Evolutionary conservation across 2,888 invertebrate species (phyloP).

Genomic region (Azorinus chamasolen): DNA sequence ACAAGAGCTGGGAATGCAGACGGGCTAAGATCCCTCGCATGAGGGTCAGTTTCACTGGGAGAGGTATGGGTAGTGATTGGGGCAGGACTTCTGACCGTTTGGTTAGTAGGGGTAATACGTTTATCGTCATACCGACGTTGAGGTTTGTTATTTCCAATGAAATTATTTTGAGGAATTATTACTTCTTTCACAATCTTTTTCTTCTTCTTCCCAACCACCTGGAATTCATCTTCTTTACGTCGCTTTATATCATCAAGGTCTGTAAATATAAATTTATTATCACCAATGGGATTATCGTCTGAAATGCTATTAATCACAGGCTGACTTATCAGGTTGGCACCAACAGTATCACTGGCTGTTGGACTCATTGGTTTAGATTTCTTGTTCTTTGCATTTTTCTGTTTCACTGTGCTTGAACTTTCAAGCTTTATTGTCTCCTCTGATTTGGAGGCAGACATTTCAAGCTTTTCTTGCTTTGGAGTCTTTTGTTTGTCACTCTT

Average conservation of each 20-base stretch:
- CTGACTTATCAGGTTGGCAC: conserved; percentile 16
- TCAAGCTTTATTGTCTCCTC: conserved; percentile 41
- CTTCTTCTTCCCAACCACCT: conserved; percentile 78
- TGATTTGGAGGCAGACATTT: conserved; percentile 43
- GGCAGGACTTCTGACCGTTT: conserved; percentile 45
- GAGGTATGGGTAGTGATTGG: conserved; percentile 25
- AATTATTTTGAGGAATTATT: conserved; percentile 44
- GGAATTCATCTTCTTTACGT: conserved; percentile 74
- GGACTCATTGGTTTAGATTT: conserved; percentile 61
- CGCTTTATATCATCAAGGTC: conserved; percentile 72
- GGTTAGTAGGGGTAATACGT: conserved; percentile 30
- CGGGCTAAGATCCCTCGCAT: conserved; percentile 79
- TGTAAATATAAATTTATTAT: conserved; percentile 75
- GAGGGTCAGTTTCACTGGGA: conserved; percentile 40
- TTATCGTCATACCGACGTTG: conserved; percentile 53
- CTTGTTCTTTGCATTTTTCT: conserved; percentile 71
- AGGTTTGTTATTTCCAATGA: conserved; percentile 41
- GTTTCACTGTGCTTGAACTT: conserved; percentile 55
- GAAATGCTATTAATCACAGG: conserved; percentile 27
- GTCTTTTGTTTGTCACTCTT: conserved; percentile 23
- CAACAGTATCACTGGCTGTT: conserved; percentile 35
- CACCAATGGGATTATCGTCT: conserved; percentile 37
- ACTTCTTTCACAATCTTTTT: conserved; percentile 60
- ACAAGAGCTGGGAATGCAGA: conserved; percentile 80
- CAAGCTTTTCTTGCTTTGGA: conserved; percentile 48